A percentile compares a stretch with the other conserved stretches of the same genome.
These are phyloP conservation scores for Phrixothrix hirtus DNA, from an alignment of 2,888 invertebrate species.

Conservation along the genomic window DNA sequence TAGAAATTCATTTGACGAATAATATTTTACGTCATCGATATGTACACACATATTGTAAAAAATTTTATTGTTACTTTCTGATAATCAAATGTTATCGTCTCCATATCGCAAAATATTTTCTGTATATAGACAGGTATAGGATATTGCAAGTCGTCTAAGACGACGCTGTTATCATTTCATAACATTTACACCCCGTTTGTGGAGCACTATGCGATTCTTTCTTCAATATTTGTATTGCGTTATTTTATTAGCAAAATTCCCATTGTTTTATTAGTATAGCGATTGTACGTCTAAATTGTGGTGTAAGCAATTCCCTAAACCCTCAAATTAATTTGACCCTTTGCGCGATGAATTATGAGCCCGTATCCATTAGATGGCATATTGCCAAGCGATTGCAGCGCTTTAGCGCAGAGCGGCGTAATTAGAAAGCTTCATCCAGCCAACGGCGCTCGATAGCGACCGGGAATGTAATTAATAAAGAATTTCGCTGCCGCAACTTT, in stretches of 20 bases:
- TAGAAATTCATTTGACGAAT: no score
- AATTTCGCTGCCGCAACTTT: constrained; percentile 48
- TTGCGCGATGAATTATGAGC: constrained; percentile 51
- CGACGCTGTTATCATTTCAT: constrained; percentile 27
- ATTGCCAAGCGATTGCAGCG: constrained; percentile 53
- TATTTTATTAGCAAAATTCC: constrained; percentile 31
- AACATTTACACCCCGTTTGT: constrained; percentile 31
- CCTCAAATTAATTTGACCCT: constrained; percentile 53
- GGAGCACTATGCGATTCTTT: constrained; percentile 16
- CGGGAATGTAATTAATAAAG: constrained; percentile 54
- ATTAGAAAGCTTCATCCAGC: constrained; percentile 48
- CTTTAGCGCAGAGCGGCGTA: constrained; percentile 46
- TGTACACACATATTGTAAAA: constrained; percentile 6
- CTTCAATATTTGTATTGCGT: constrained; percentile 28
- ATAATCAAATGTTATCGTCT: constrained; percentile 26
- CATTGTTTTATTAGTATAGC: constrained; percentile 33
- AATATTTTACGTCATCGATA: no score
- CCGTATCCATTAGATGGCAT: constrained; percentile 55
- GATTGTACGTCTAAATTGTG: constrained; percentile 35
- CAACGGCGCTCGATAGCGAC: constrained; percentile 40
- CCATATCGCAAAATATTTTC: constrained; percentile 15
- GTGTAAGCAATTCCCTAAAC: constrained; percentile 42
- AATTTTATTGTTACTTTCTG: constrained; percentile 10
- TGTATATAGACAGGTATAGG: constrained; percentile 25
- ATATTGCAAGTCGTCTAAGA: constrained; percentile 27